Evolutionary conservation across 2,888 invertebrate species (phyloP), one percentile per base, ranked within the genome.

Genomic region (Opisthograptis luteolata): DNA sequence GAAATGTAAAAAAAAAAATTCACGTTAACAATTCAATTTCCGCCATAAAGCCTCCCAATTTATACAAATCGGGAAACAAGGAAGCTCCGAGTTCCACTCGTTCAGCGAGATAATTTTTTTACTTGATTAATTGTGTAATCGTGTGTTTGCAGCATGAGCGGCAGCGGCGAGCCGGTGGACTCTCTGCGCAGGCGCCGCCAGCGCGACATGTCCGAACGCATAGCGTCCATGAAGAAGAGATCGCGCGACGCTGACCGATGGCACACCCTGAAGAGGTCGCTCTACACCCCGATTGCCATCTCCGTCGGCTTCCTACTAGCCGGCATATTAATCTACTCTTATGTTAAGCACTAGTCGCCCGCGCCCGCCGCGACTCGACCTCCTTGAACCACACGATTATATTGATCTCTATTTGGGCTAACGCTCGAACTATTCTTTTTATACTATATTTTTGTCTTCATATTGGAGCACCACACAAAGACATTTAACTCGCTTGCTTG

Each of bases 251-350:
- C 93, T 45, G 95, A 95, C 84, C 92, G 93, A 57, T 94, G 94
- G 94, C 93, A 93, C 76, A 89, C 92, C 61, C 82, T 94, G 90
- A 95, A 95, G 94, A 95, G 95, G 94, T 95, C 95, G 87, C 92
- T 95, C 86, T 94, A 93, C 88, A 93, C 93, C 91, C 94, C 95
- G 74, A 91, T 95, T 84, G 92, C 94, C 82, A 90, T 95, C 87
- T 94, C 94, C 66, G 87, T 93, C 84, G 94, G 94, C 75, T 91
- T 94, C 71, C 77, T 94, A 58, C 89, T 94, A 68, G 94, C 94
- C 75, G 93, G 94, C 78, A 91, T 94, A 63, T 78, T 94, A 66
- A 92, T 94, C 52, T 93, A 93, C 78, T 64, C 91, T 59, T 93
- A 92, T 79, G 90, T 91, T 40, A 89, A 85, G 68, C 86, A 87